phyloP scores from a whole-genome alignment of 1,140 invertebrate species.

The Lasaia peninsularis region DNA sequence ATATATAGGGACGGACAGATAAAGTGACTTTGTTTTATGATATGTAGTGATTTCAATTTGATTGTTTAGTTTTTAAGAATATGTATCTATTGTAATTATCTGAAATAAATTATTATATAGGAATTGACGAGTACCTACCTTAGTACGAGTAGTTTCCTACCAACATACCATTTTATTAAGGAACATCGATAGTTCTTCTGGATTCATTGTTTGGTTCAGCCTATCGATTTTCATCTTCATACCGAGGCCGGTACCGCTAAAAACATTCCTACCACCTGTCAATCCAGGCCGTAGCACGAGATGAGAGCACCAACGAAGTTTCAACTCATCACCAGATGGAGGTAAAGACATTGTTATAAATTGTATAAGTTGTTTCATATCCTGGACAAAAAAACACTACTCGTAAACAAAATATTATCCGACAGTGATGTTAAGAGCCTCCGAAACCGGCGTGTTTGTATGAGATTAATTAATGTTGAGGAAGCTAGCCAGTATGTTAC shows the following conservation, averaged over 20 bases:
- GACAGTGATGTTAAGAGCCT: too few species aligned
- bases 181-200: constrained; percentile 27
- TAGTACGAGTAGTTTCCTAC: not conserved
- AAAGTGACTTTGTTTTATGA: too few species aligned
- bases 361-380: constrained; percentile 36
- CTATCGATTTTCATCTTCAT: constrained; percentile 32
- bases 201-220: constrained; percentile 32
- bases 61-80: too few species aligned
- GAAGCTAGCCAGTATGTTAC: too few species aligned
- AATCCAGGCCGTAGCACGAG: constrained; percentile 31
- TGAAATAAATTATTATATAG: too few species aligned
- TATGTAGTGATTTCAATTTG: too few species aligned
- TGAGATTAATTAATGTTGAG: too few species aligned
- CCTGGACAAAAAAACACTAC: constrained; percentile 29
- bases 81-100: too few species aligned
- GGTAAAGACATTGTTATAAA: constrained; percentile 38
- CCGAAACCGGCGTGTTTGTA: too few species aligned
- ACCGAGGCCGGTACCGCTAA: constrained; percentile 23
- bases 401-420: too few species aligned
- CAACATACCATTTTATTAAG: constrained; percentile 45
- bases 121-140: too few species aligned
- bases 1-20: too few species aligned
- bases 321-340: constrained; percentile 31
- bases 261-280: constrained; percentile 24
- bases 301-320: constrained; percentile 42